phyloP scores from a whole-genome alignment of 2,888 invertebrate species.

The Acleris sparsana region DNA sequence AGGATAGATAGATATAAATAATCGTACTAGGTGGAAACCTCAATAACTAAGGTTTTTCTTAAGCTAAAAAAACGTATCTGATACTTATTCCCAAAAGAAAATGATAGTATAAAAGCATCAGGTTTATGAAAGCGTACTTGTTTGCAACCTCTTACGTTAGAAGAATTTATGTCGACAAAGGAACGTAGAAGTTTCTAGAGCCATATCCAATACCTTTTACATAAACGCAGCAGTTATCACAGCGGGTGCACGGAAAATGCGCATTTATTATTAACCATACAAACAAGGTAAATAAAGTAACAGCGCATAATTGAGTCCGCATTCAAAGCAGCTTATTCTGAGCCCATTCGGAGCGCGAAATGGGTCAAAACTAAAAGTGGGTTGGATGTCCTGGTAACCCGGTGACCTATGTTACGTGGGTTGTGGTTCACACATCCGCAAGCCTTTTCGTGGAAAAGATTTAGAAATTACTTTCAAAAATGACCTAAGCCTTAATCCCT shows the following conservation, averaged over 20 bases:
- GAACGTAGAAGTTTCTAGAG: not conserved
- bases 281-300: conserved; percentile 15
- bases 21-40: too few species aligned
- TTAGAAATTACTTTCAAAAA: too few species aligned
- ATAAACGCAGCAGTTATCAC: not conserved
- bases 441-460: not conserved
- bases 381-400: conserved; percentile 45
- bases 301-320: conserved; percentile 22
- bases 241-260: not conserved
- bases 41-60: too few species aligned
- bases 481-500: too few species aligned
- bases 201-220: not conserved
- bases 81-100: too few species aligned
- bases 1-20: too few species aligned
- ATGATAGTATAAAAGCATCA: too few species aligned
- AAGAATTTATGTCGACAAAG: not conserved
- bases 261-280: conserved; percentile 19
- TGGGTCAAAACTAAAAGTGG: conserved; percentile 45
- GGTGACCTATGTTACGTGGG: conserved; percentile 41
- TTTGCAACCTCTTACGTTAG: too few species aligned
- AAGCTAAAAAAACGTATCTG: too few species aligned
- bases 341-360: conserved; percentile 37
- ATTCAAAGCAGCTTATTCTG: conserved; percentile 32
- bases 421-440: conserved; percentile 11
- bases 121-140: too few species aligned